phyloP scores from a whole-genome alignment of 2,888 invertebrate species.

The Nomada ruficornis region DNA sequence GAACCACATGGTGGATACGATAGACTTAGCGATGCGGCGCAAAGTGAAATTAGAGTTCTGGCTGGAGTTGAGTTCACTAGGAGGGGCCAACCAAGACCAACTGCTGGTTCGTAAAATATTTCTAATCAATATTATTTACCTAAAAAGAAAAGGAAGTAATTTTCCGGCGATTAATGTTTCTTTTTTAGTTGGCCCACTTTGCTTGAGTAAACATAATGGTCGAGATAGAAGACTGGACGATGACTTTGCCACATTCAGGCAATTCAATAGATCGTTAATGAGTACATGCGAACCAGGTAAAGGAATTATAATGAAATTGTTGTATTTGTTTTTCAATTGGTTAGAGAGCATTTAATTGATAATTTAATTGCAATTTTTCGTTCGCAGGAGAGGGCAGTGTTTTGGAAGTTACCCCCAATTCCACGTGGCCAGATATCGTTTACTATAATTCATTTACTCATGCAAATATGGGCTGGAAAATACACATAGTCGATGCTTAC shows the following conservation, averaged over 20 bases:
- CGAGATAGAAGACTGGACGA: slow-evolving; percentile 92
- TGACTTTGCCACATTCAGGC: slow-evolving; percentile 91
- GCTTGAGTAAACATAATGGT: slow-evolving; percentile 88
- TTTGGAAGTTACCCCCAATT: slow-evolving; percentile 93
- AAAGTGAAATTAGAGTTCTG: slow-evolving; percentile 89
- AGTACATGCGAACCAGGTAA: slow-evolving; percentile 88
- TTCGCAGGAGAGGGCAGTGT: slow-evolving; percentile 88
- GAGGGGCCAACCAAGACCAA: slow-evolving; percentile 91
- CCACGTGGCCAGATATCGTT: slow-evolving; percentile 95
- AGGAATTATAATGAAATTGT: background rate
- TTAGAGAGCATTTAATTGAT: background rate
- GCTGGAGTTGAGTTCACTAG: slow-evolving; percentile 94
- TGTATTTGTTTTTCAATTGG: background rate
- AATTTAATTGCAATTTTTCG: background rate
- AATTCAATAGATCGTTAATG: slow-evolving; percentile 91
- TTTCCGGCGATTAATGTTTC: too few species aligned
- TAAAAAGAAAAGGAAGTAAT: background rate
- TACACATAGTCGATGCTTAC: slow-evolving; percentile 94
- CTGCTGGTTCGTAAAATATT: slow-evolving; percentile 85
- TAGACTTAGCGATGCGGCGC: slow-evolving; percentile 89
- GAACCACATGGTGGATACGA: slow-evolving; percentile 94
- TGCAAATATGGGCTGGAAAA: slow-evolving; percentile 97
- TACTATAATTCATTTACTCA: slow-evolving; percentile 98
- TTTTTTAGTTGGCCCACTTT: slow-evolving; percentile 90
- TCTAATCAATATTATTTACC: background rate